These are phyloP conservation scores for Eospalax fontanierii DNA, from an alignment of 2,797 vertebrate genomes.

Conservation along the genomic window DNA sequence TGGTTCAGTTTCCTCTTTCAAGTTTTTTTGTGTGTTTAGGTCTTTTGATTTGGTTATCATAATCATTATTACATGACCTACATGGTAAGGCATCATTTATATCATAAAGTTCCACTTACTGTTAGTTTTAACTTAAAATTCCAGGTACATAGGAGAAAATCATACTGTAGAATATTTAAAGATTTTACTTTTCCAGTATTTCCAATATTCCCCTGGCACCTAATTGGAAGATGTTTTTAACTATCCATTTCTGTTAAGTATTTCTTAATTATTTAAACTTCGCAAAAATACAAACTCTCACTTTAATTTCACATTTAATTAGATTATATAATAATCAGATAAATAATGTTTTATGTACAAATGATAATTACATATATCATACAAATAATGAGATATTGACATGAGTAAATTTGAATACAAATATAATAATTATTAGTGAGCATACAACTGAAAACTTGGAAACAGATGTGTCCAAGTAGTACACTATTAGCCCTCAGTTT, in stretches of 20 bases:
- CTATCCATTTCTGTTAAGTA: background rate
- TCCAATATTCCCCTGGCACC: background rate
- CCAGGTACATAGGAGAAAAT: background rate
- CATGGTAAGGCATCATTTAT: background rate
- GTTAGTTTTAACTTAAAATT: slow-evolving; percentile 33
- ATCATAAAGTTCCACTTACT: background rate
- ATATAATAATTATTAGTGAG: slow-evolving; percentile 10
- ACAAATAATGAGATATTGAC: slow-evolving; percentile 9
- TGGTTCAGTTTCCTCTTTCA: background rate
- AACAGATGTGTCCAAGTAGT: background rate
- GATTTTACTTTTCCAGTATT: slow-evolving; percentile 13
- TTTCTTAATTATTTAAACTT: slow-evolving; percentile 6
- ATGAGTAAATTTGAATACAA: slow-evolving; percentile 52
- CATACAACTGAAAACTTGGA: background rate
- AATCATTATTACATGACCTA: background rate
- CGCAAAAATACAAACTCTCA: background rate
- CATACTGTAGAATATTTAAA: background rate
- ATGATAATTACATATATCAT: too few relatives aligned
- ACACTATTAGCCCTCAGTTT: background rate
- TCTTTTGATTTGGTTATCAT: slow-evolving; percentile 1
- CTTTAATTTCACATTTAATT: slow-evolving; percentile 21
- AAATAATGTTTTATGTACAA: too few relatives aligned
- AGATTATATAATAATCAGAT: slow-evolving; percentile 34
- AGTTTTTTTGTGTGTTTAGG: background rate
- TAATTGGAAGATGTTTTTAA: slow-evolving; percentile 3